Base-by-base conservation (phyloP, 2,797 vertebrate genomes). In the Macroramphosus scolopax region DNA sequence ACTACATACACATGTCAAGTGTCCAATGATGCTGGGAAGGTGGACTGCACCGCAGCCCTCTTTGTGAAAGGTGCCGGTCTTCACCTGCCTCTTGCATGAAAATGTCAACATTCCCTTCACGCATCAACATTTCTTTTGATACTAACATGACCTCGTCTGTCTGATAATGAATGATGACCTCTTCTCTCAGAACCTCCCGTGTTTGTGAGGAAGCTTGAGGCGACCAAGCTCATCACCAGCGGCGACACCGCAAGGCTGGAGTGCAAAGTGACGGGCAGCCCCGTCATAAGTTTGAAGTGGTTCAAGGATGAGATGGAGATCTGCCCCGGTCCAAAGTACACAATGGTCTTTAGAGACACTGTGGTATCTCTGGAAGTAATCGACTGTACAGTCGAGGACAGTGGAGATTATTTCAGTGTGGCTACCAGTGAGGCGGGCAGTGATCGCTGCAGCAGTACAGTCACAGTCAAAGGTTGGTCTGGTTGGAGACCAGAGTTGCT, bases 391-490 rank as follows among this genome's bases (percentile, higher is more conserved):
- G 53, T 87, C 8, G 91, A 93, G 79, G 94, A 98, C 64, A 91
- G 91, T 56, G 96, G 96, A 3, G 92, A 96, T 76, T 99, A 95
- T 54, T 82, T 92, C 50, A 98, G 97, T 2, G 84, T 93, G 74
- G 96, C 92, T 9, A 92, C 91, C 78, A 98, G 94, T 6, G 93
- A 98, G 36, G 96, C 95, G 45, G 97, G 96, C 39, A 94, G 86
- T 71, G 95, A 98, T 60, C 92, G 86, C 63, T 97, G 94, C 82
- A 89, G 91, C 82, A 91, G 93, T 45, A 64, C 93, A 48, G 64
- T 98, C 16, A 92, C 92, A 63, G 84, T 98, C 68, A 98, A 98
- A 98, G 97, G 97, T 99, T 80, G 74, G 95, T 94, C 81, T 39
- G 32, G 10, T 50, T n/a, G n/a, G 41, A 25, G 8, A 8, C 13